A percentile compares a stretch with the other conserved stretches of the same genome.
Evolutionary conservation across 2,888 invertebrate species (phyloP).

Genomic region (Acheta domesticus): DNA sequence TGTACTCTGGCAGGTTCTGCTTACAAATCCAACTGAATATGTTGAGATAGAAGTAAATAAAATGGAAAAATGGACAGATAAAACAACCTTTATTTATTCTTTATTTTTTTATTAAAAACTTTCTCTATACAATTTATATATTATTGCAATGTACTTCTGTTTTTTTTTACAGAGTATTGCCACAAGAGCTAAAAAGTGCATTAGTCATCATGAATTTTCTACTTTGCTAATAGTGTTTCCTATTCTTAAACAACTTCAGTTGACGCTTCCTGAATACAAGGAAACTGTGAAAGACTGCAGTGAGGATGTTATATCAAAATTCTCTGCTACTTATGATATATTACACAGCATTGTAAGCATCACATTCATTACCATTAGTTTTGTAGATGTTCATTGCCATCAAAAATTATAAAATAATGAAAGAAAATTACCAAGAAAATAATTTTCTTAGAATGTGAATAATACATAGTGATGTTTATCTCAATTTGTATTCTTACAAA

Average conservation of each 20-base stretch:
- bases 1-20: too few species aligned
- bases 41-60: too few species aligned
- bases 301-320: conserved; percentile 64
- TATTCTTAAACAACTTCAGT: conserved; percentile 71
- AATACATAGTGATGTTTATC: too few species aligned
- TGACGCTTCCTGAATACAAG: conserved; percentile 77
- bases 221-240: conserved; percentile 78
- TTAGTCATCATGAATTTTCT: conserved; percentile 72
- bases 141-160: conserved; percentile 11
- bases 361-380: too few species aligned
- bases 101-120: too few species aligned
- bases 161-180: conserved; percentile 63
- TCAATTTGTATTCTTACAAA: too few species aligned
- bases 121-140: too few species aligned
- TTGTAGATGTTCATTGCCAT: conserved; percentile 36
- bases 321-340: conserved; percentile 69
- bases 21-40: too few species aligned
- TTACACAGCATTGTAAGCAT: conserved; percentile 67
- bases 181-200: conserved; percentile 68
- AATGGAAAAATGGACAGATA: too few species aligned
- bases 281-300: conserved; percentile 70
- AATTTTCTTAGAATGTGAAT: too few species aligned
- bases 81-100: too few species aligned
- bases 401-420: background rate
- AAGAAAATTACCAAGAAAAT: background rate